Base-by-base conservation (phyloP, 2,797 vertebrate species). In the Typhlichthys subterraneus region DNA sequence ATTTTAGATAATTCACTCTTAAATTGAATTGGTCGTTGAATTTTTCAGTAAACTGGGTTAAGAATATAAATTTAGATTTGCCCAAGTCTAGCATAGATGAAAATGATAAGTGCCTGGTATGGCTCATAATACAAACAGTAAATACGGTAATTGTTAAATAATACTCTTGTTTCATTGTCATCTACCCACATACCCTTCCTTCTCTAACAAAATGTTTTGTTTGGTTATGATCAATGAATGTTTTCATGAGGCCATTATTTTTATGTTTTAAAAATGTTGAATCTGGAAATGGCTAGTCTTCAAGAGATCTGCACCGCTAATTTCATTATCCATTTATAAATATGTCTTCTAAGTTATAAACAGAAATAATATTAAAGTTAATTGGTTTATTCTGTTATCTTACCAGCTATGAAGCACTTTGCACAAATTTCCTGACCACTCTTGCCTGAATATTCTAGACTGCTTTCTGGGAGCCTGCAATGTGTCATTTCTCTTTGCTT, bases 41-140 rank as follows among this genome's bases (percentile, higher is more conserved):
- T 42, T 9, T 42, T 42, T 42, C 8, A 8, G 9, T 42, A 42
- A 42, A 42, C 38, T 42, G 61, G 67, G 69, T 63, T 61, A 65
- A 48, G 59, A 59, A 46, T 74, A 53, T 50, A 63, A 67, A 64
- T 57, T 61, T 65, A 46, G 62, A 63, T 60, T 59, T 59, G 60
- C 67, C 59, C 68, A 63, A 50, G 73, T 69, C 67, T 64, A 63
- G 83, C 64, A 65, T 69, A 85, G 42, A 72, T 42, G 5, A 56
- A 63, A 69, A 66, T 46, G 59, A 79, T 83, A 92, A 92, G 89
- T 92, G 89, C 89, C 91, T 92, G 72, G 72, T 76, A 76, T 73
- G 89, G 88, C 87, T 89, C 82, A 65, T 59, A 69, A 59, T 80
- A 73, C 73, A 61, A 67, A 67, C 76, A 76, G 69, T 61, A 65